These are phyloP conservation scores for Atherinosoma microstoma DNA, from an alignment of 2,797 vertebrate genomes.

Conservation along the genomic window DNA sequence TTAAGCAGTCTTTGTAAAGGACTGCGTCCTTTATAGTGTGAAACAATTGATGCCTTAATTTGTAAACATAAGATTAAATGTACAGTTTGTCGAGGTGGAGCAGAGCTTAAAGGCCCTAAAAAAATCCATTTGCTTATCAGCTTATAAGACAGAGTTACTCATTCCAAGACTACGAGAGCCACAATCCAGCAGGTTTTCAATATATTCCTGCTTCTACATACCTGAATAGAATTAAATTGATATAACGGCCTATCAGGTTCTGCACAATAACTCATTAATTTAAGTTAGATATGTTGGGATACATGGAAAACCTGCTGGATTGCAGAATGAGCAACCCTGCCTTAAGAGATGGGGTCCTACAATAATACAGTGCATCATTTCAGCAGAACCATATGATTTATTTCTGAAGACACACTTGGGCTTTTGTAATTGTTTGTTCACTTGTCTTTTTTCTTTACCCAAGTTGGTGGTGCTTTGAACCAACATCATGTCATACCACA, in stretches of 20 bases:
- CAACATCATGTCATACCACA: not conserved
- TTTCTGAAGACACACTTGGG: not conserved
- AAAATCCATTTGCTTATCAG: constrained; percentile 37
- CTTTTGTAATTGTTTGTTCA: no score
- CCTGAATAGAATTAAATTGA: no score
- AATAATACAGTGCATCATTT: constrained; percentile 1
- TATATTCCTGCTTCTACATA: no score
- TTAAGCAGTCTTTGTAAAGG: constrained; percentile 10
- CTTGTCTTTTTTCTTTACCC: no score
- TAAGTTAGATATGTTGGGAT: no score
- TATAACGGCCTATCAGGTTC: no score
- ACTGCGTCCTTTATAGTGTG: constrained; percentile 20
- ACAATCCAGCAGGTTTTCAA: no score
- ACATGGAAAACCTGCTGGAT: no score
- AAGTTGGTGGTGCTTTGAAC: not conserved
- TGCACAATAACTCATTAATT: no score
- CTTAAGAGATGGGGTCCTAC: not conserved
- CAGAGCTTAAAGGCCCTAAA: constrained; percentile 28
- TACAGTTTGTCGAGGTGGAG: constrained; percentile 42
- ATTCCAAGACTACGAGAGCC: no score
- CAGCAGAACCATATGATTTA: not conserved
- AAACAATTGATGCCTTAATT: constrained; percentile 31
- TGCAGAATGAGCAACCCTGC: no score
- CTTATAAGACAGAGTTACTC: constrained; percentile 1
- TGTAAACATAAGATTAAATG: constrained; percentile 29